Percentiles rank a stretch among this genome's conserved stretches.
Evolutionary conservation across 2,888 invertebrate species (phyloP).

Genomic region (Luperina testacea): DNA sequence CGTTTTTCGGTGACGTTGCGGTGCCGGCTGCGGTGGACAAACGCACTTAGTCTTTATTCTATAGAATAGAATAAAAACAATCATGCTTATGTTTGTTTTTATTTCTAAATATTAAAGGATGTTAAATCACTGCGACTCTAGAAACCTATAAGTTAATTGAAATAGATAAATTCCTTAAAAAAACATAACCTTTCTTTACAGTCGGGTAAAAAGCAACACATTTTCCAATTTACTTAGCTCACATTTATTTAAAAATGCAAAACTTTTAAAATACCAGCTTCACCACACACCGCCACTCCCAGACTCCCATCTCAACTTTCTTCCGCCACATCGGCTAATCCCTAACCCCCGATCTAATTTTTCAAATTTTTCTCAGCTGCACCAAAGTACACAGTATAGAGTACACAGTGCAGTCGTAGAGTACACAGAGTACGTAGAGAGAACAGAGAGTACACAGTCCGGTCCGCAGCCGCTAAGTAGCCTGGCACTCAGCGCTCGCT

Average conservation of each 20-base stretch:
- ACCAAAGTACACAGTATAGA: slow-evolving; percentile 45
- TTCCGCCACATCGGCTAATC: slow-evolving; percentile 46
- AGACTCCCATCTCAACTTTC: not conserved
- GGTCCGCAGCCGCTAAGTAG: slow-evolving; percentile 79
- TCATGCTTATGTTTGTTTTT: not conserved
- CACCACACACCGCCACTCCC: not conserved
- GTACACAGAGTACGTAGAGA: slow-evolving; percentile 41
- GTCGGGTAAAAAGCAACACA: not conserved
- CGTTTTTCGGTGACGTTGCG: not conserved
- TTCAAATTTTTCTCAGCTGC: slow-evolving; percentile 52
- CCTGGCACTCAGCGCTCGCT: slow-evolving; percentile 77
- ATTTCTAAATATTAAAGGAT: not conserved
- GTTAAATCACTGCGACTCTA: not conserved
- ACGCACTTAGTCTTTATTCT: not conserved
- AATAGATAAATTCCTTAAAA: too few species aligned
- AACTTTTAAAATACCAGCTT: not conserved
- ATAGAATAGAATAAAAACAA: not conserved
- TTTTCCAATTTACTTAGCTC: not conserved
- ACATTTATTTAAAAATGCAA: slow-evolving; percentile 3
- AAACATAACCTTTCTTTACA: not conserved
- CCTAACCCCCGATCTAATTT: slow-evolving; percentile 53
- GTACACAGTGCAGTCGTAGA: slow-evolving; percentile 40
- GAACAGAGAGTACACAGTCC: slow-evolving; percentile 49
- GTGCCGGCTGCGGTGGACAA: not conserved
- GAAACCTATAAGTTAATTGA: not conserved